Evolutionary conservation across 2,113 vertebrate genomes (phyloP), one percentile per base, ranked within the genome.

Genomic region (Indicator indicator): DNA sequence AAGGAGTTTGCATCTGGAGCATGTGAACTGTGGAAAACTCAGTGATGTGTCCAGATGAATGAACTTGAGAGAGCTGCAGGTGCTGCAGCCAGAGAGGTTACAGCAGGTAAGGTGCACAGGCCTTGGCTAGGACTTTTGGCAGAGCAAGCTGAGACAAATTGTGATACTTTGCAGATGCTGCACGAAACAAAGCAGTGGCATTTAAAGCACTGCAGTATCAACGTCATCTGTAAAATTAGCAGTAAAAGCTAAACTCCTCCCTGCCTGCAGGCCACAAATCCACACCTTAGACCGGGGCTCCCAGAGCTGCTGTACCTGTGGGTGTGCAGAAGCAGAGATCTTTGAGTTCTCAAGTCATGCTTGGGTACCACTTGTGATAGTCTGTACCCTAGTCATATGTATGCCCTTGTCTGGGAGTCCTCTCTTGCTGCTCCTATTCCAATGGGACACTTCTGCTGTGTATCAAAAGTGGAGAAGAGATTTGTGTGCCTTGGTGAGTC

Each of bases 401-500:
- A 2, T 30, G 23, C 4, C n/a, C 19, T 50, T 62, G 46, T 18
- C 23, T 56, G 59, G 60, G 40, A 71, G 4, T 26, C 16, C 16
- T 63, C 59, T 30, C 36, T 4, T 30, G 44, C 69, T 58, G 50
- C 27, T 63, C 21, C 23, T 64, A 76, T 69, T 88, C 65, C 2
- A 1, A 18, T 27, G 78, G 89, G 84, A 73, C 42, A 46, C 23
- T 88, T 72, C 3, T 60, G 46, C 75, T 60, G 48, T 67, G 7
- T 54, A 26, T 86, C 69, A 83, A n/a, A 59, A 55, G 0, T 0
- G 50, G 46, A 81, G 46, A 59, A 70, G 91, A 82, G 60, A 77
- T 86, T 73, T 16, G 56, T 83, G 42, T 92, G 75, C 54, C 62
- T 88, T 83, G 0, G 11, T 91, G 95, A 93, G 94, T 95, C 94